Conservation (phyloP, 2,888 invertebrate genomes). For the Standfussiana lucernea region DNA sequence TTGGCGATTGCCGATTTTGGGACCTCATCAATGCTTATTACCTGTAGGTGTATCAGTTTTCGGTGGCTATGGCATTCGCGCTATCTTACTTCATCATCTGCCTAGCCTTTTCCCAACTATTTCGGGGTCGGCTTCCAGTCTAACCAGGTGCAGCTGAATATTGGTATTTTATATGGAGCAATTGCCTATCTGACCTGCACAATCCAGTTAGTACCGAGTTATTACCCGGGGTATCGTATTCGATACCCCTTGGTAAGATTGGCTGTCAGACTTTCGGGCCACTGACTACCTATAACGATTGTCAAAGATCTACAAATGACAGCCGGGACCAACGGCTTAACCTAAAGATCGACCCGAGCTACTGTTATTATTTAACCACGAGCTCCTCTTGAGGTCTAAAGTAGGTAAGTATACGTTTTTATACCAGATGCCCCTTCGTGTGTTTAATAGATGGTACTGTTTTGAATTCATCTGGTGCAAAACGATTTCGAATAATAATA, state of each 20-base stretch:
- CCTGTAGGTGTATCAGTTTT: background rate
- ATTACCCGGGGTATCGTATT: too few species aligned
- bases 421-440: background rate
- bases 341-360: too few species aligned
- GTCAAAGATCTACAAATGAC: too few species aligned
- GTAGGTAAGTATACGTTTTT: background rate
- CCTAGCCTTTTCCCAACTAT: too few species aligned
- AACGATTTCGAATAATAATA: conserved; percentile 18
- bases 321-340: too few species aligned
- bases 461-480: conserved; percentile 13
- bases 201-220: too few species aligned
- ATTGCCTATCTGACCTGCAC: background rate
- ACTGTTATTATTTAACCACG: too few species aligned
- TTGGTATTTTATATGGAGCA: background rate
- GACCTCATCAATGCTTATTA: background rate
- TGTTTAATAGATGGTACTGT: conserved; percentile 9
- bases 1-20: background rate
- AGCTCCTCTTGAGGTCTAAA: too few species aligned
- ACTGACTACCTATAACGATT: too few species aligned
- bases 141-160: background rate
- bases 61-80: background rate
- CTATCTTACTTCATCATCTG: too few species aligned
- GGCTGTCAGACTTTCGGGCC: too few species aligned
- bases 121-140: background rate
- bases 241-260: too few species aligned